Percentiles rank a stretch among this genome's conserved stretches.
These are phyloP conservation scores for Oreochromis aureus DNA, from an alignment of 2,113 vertebrate species.

Conservation along the genomic window DNA sequence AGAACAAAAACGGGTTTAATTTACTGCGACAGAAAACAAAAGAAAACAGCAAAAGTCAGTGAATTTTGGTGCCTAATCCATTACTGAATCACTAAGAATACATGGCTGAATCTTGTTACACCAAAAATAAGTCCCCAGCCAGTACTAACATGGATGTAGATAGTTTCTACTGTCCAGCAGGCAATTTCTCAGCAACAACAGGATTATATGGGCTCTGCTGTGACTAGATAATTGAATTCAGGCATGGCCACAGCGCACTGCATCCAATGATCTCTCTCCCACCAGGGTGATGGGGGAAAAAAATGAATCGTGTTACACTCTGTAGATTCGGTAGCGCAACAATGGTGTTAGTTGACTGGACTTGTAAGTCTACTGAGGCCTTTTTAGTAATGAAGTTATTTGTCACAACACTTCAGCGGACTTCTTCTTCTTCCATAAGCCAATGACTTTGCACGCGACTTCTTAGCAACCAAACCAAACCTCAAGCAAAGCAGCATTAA, in stretches of 20 bases:
- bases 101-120: background rate
- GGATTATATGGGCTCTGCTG: slow-evolving; percentile 61
- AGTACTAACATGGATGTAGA: slow-evolving; percentile 34
- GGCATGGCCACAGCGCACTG: slow-evolving; percentile 46
- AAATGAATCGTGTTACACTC: slow-evolving; percentile 39
- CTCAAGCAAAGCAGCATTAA: background rate
- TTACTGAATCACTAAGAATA: background rate
- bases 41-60: background rate
- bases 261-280: slow-evolving; percentile 55
- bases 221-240: slow-evolving; percentile 63
- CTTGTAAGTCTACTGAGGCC: slow-evolving; percentile 31
- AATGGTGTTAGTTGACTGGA: slow-evolving; percentile 25
- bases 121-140: slow-evolving; percentile 12
- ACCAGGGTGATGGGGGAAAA: slow-evolving; percentile 36
- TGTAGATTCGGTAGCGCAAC: slow-evolving; percentile 21
- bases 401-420: slow-evolving; percentile 1
- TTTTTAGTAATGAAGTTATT: slow-evolving; percentile 27
- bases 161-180: slow-evolving; percentile 37
- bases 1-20: background rate
- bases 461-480: background rate
- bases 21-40: background rate
- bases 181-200: slow-evolving; percentile 55
- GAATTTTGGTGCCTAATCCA: background rate
- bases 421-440: background rate
- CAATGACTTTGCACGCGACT: background rate